These are phyloP conservation scores for Ommatoiulus sabulosus DNA, from an alignment of 2,888 invertebrate genomes.

Conservation along the genomic window DNA sequence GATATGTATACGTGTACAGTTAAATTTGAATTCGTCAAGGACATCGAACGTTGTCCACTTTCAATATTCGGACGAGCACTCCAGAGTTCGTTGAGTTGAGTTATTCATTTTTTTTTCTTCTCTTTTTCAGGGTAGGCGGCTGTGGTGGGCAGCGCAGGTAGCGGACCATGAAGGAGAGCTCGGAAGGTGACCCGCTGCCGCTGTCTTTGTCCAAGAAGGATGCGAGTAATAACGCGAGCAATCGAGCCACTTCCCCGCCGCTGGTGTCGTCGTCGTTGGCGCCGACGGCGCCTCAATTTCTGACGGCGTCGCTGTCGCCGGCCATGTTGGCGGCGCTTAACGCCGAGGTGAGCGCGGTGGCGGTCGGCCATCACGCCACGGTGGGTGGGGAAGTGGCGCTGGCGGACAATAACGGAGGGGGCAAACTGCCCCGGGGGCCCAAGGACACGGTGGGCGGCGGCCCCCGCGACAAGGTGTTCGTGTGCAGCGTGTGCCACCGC, in stretches of 20 bases:
- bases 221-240: slow-evolving; percentile 47
- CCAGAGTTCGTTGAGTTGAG: too few relatives aligned
- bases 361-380: slow-evolving; percentile 56
- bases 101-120: neutral
- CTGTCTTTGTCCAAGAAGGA: slow-evolving; percentile 55
- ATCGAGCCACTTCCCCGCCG: slow-evolving; percentile 54
- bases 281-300: slow-evolving; percentile 56
- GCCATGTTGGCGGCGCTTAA: neutral
- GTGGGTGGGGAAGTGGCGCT: slow-evolving; percentile 44
- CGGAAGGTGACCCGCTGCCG: slow-evolving; percentile 59
- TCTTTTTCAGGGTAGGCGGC: slow-evolving; percentile 57
- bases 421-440: slow-evolving; percentile 26
- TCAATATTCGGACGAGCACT: too few relatives aligned
- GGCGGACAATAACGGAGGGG: slow-evolving; percentile 56
- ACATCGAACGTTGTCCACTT: too few relatives aligned
- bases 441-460: slow-evolving; percentile 54
- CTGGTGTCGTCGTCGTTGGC: slow-evolving; percentile 56
- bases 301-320: neutral
- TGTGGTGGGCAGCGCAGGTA: slow-evolving; percentile 57
- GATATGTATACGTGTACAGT: too few relatives aligned
- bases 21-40: too few relatives aligned
- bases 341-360: slow-evolving; percentile 57
- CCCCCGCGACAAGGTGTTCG: slow-evolving; percentile 81
- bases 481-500: slow-evolving; percentile 87
- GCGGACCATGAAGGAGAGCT: slow-evolving; percentile 60